Evolutionary conservation across 1,140 invertebrate species (phyloP).

Genomic region (Meloidogyne hapla): DNA sequence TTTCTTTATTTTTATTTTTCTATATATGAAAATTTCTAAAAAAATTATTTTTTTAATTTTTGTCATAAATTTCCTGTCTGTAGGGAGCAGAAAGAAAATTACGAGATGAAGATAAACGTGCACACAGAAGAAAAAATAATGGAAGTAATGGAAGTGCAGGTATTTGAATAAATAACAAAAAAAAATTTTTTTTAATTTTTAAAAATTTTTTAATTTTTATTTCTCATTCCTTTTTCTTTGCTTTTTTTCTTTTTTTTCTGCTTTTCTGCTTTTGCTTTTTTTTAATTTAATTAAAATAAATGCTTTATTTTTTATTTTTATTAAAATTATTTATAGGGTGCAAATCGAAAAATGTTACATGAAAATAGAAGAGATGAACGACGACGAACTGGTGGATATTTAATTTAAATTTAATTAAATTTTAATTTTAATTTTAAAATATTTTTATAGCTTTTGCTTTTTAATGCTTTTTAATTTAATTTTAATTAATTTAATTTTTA

Average conservation of each 20-base stretch:
- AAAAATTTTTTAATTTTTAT: constrained; percentile 7
- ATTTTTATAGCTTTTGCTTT: no score
- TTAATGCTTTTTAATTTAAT: no score
- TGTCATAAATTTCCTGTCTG: no score
- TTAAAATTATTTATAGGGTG: constrained; percentile 51
- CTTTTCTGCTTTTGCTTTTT: constrained; percentile 14
- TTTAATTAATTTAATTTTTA: no score
- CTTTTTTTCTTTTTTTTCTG: constrained; percentile 14
- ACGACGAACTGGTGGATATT: constrained; percentile 42
- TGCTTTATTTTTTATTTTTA: constrained; percentile 6
- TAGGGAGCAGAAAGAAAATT: constrained; percentile 98
- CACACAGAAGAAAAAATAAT: constrained; percentile 84
- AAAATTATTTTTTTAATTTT: no score
- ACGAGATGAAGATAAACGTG: constrained; percentile 92
- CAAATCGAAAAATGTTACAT: constrained; percentile 63
- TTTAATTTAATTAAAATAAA: not conserved
- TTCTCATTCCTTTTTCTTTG: constrained; percentile 8
- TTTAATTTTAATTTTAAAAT: no score
- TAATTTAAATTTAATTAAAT: constrained; percentile 14
- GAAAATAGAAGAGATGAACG: constrained; percentile 63
- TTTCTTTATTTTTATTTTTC: no score
- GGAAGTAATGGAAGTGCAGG: constrained; percentile 73
- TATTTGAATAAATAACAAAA: constrained; percentile 10
- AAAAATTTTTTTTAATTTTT: not conserved
- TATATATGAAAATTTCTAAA: no score